These are phyloP conservation scores for Clupea harengus DNA, from an alignment of 2,113 vertebrate genomes.

Conservation along the genomic window DNA sequence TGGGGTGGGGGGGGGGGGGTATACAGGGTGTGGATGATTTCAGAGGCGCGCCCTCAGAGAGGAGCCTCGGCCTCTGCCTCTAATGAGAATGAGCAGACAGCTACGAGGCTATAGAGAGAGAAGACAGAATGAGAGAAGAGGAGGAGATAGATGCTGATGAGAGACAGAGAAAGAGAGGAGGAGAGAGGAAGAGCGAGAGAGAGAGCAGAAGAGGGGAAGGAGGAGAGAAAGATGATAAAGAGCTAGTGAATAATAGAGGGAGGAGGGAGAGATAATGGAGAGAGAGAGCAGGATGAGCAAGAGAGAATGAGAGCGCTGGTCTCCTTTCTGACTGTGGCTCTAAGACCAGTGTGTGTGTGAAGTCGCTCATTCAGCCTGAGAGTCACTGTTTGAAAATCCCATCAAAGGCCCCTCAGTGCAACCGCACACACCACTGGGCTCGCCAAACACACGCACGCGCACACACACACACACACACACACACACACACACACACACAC, in stretches of 20 bases:
- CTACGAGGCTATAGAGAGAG: background rate
- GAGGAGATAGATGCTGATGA: background rate
- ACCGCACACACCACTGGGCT: too few species aligned
- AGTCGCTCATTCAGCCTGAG: too few species aligned
- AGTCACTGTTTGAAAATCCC: too few species aligned
- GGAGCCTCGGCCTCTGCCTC: background rate
- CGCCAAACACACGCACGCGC: too few species aligned
- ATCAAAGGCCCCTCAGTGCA: too few species aligned
- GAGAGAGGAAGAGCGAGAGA: background rate
- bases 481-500: too few species aligned
- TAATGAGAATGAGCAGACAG: background rate
- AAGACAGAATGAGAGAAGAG: background rate
- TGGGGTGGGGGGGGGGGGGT: background rate
- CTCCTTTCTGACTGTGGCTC: too few species aligned
- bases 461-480: too few species aligned
- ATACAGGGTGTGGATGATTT: background rate
- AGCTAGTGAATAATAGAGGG: background rate
- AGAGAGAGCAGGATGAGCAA: background rate
- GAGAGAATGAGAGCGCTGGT: background rate
- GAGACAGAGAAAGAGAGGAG: background rate
- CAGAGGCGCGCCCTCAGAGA: background rate
- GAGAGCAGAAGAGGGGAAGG: background rate
- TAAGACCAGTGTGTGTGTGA: too few species aligned
- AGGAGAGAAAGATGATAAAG: background rate
- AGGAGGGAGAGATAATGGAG: background rate